Base-by-base conservation (phyloP, 2,797 vertebrate species). In the Ficedula albicollis region DNA sequence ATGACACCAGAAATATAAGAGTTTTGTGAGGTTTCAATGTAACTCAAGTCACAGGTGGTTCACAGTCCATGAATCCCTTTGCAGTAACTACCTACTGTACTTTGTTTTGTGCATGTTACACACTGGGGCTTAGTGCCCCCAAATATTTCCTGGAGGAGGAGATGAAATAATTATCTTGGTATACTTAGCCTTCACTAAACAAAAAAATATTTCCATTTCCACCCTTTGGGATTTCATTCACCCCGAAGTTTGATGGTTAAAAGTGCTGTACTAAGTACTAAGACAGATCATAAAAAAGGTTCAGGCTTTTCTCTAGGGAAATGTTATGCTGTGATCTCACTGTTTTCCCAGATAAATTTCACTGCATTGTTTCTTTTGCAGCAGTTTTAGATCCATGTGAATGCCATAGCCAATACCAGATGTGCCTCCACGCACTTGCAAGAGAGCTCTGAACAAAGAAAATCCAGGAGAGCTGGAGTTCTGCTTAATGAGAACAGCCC, bases 261-360 rank as follows among this genome's bases (percentile, higher is more conserved):
- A 82, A 64, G 67, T 78, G 77, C 83, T 10, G 0, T 36, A 88
- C 79, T 81, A 66, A 93, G 75, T 64, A 96, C 60, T 94, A 84
- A 93, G 83, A 77, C 94, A 95, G 83, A 91, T 59, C 91, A 77
- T 89, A 91, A 94, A 94, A 89, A 88, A 70, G 17, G 79, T 91
- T 95, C 91, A 88, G 62, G 46, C 63, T 96, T 96, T 96, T 95
- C 96, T 97, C 95, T 84, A 87, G 83, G 77, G 96, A 96, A 95
- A 93, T 48, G 77, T 84, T 91, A 88, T 21, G 56, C 90, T 94
- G 95, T 94, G 94, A 96, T 95, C 94, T 96, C 95, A 96, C 93
- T 95, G 85, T 93, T 96, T 97, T 95, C 85, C 87, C 90, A 93
- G 96, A 96, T 94, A 97, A 87, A 94, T 97, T 96, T 96, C 96